Evolutionary conservation across 2,113 vertebrate genomes (phyloP), one percentile per base, ranked within the genome.

Genomic region (Eira barbara): DNA sequence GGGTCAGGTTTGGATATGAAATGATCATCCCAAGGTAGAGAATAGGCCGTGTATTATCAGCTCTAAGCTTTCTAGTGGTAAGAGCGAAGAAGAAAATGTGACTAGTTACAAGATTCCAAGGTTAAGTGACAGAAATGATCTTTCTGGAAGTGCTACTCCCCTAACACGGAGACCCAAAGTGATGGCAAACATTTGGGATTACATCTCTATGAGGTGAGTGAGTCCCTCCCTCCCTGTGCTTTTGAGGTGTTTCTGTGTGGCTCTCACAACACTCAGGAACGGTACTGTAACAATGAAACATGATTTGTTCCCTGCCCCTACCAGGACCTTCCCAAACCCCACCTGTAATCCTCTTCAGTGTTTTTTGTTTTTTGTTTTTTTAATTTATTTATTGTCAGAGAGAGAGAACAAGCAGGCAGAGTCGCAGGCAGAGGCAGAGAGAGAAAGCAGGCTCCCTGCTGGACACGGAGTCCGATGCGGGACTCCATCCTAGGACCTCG

Each of bases 241-340:
- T 49, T n/a, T 1, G 15, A 36, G 55, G n/a, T n/a, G 9, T 42
- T 74, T 79, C 71, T 49, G 2, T 2, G 17, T 84, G 27, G 39
- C n/a, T 74, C 1, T 25, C 49, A 29, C 34, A 36, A 45, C 1
- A 6, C 45, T 73, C 18, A 39, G 17, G 3, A 4, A 2, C 57
- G 29, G 20, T n/a, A 8, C 31, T n/a, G 0, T 20, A 34, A 11
- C 1, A 49, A 23, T 20, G 34, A 39, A 11, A 9, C 4, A 23
- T 0, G 17, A 0, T 42, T 29, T 12, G 12, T 18, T 1, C 4
- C 6, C 34, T 42, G 36, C 25, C 11, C 14, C 1, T 18, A 17
- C 47, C 4, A 6, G 1, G 21, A 36, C 65, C 39, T 85, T 63
- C 47, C 15, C 47, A 39, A 1, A 0, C 2, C 20, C 74, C 83